Conservation (phyloP, 2,797 vertebrate genomes). For the Gambusia yucatana region DNA sequence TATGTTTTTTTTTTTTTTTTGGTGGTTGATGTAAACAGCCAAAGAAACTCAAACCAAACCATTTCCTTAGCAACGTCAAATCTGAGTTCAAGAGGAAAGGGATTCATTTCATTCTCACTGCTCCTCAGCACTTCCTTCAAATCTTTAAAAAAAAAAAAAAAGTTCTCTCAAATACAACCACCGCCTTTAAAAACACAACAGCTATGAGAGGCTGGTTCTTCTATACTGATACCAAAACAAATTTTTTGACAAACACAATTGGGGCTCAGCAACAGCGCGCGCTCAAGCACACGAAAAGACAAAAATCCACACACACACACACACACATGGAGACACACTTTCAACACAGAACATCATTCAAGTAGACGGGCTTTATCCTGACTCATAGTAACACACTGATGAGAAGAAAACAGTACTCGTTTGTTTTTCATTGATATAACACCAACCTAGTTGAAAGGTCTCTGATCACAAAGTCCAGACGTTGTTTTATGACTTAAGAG, state of each 20-base stretch:
- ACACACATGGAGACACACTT: slow-evolving; percentile 56
- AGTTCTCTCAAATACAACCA: slow-evolving; percentile 41
- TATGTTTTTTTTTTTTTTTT: slow-evolving; percentile 1
- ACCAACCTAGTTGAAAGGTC: slow-evolving; percentile 66
- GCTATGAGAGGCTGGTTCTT: slow-evolving; percentile 36
- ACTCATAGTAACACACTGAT: slow-evolving; percentile 77
- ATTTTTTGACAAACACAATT: slow-evolving; percentile 48
- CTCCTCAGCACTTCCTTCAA: slow-evolving; percentile 50
- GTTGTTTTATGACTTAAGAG: slow-evolving; percentile 67
- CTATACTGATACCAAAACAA: slow-evolving; percentile 47
- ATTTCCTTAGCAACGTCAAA: slow-evolving; percentile 41
- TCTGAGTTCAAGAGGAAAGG: slow-evolving; percentile 24
- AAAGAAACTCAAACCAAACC: slow-evolving; percentile 37
- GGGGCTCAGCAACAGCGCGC: slow-evolving; percentile 77
- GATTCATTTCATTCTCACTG: slow-evolving; percentile 24
- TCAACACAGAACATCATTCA: slow-evolving; percentile 76
- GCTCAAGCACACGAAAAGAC: slow-evolving; percentile 46
- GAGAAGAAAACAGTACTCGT: slow-evolving; percentile 74
- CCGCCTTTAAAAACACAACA: slow-evolving; percentile 21
- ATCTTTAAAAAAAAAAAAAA: slow-evolving; percentile 10
- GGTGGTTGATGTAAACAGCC: slow-evolving; percentile 36
- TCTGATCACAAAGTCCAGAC: slow-evolving; percentile 68
- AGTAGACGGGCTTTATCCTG: slow-evolving; percentile 78
- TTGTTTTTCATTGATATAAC: slow-evolving; percentile 68
- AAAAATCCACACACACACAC: slow-evolving; percentile 32